Evolutionary conservation across 2,888 invertebrate species (phyloP).

Genomic region (Cheilosia soror): DNA sequence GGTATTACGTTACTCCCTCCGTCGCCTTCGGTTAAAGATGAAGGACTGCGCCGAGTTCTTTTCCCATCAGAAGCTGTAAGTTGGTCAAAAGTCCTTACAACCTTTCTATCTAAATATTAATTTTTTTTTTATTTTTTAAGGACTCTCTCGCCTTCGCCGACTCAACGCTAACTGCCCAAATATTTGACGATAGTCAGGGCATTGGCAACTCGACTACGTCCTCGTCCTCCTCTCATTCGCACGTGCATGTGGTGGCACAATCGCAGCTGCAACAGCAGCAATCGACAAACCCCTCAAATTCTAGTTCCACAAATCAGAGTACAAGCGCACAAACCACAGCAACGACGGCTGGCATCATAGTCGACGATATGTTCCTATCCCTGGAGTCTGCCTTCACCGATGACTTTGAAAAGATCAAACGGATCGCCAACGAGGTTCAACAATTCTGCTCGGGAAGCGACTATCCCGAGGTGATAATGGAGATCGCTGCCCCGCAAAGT

Average conservation of each 20-base stretch:
- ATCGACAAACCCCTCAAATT: slow-evolving; percentile 69
- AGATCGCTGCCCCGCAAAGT: slow-evolving; percentile 78
- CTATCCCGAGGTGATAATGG: slow-evolving; percentile 83
- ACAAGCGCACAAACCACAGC: slow-evolving; percentile 65
- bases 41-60: slow-evolving; percentile 86
- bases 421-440: slow-evolving; percentile 92
- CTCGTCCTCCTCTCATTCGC: slow-evolving; percentile 66
- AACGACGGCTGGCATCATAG: slow-evolving; percentile 80
- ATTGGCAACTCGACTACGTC: slow-evolving; percentile 67
- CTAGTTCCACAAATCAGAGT: slow-evolving; percentile 73
- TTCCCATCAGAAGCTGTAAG: slow-evolving; percentile 84
- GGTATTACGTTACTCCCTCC: slow-evolving; percentile 81
- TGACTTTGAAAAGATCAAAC: slow-evolving; percentile 93
- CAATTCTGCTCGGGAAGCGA: slow-evolving; percentile 86
- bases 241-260: slow-evolving; percentile 58
- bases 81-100: slow-evolving; percentile 5
- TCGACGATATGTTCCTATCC: slow-evolving; percentile 84
- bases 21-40: slow-evolving; percentile 85
- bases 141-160: slow-evolving; percentile 83
- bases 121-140: slow-evolving; percentile 63
- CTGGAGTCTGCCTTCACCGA: slow-evolving; percentile 86
- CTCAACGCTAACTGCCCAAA: slow-evolving; percentile 82
- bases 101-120: not conserved
- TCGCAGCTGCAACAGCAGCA: slow-evolving; percentile 60
- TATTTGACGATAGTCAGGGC: slow-evolving; percentile 82